Conservation (phyloP, 1,140 invertebrate genomes). For the Aphaenogaster ashmeadi region DNA sequence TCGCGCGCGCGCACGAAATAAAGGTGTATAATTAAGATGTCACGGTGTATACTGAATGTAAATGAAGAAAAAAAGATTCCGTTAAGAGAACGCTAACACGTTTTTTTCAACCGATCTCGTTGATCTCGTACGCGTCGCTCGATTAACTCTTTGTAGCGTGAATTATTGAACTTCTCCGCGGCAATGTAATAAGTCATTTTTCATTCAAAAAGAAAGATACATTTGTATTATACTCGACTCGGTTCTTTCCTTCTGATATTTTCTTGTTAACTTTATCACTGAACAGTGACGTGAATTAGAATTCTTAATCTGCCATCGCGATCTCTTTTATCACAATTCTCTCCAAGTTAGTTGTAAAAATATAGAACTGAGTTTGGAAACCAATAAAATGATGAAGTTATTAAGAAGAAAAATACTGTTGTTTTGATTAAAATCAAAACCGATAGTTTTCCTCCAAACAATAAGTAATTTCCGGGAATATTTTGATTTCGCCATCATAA, state of each 20-base stretch:
- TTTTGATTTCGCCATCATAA: conserved; percentile 1
- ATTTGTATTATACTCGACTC: background rate
- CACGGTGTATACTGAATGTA: background rate
- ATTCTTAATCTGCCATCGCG: background rate
- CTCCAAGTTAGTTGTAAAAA: background rate
- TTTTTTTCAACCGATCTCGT: background rate
- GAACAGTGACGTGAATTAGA: background rate
- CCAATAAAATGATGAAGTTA: background rate
- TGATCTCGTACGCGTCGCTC: background rate
- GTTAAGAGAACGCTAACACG: background rate
- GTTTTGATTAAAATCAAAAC: conserved; percentile 4
- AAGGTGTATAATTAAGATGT: conserved; percentile 64
- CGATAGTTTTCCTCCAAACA: background rate
- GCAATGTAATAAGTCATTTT: conserved; percentile 10
- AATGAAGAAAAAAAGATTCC: conserved; percentile 17
- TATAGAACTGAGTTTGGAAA: background rate
- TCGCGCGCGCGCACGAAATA: conserved; percentile 10
- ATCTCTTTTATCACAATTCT: background rate
- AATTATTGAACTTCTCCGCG: conserved; percentile 2
- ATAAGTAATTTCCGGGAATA: conserved; percentile 7
- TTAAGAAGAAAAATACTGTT: background rate
- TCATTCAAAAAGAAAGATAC: background rate
- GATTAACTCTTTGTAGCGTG: conserved; percentile 22
- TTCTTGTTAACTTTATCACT: background rate
- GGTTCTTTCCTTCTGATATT: background rate